Base-by-base conservation (phyloP, 2,888 invertebrate species). In the Chaetoderma sp. region DNA sequence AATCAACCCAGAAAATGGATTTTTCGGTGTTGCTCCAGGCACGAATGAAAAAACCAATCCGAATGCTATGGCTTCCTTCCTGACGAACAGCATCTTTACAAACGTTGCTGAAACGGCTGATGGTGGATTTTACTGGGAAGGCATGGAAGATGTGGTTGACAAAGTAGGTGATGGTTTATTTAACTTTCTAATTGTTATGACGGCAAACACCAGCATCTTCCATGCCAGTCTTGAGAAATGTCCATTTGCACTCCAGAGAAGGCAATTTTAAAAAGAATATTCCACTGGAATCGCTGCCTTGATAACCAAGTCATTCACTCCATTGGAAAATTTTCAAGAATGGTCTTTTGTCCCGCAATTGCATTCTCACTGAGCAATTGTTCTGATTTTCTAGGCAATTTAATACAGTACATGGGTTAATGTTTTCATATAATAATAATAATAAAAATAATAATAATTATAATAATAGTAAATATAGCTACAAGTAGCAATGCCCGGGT, bases 101-200 rank as follows among this genome's bases (percentile, higher is more conserved):
- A 99, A 99, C 86, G 98, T 98, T 2, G 99, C 96, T 0, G 92
- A 93, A 78, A 98, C 98, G 0, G 91, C 91, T 54, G 97, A 98
- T 78, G 98, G 99, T 0, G 96, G 96, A 0, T 95, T 96, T 13
- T 99, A 91, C 89, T 99, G 99, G 99, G 98, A 99, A 87, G 99
- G 98, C 25, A 91, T 99, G 91, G 95, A 95, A 82, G 92, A 93
- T 63, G 91, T 93, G 71, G 75, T 85, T 28, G 74, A 76, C 39
- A 62, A 70, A 61, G 75, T 74, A n/a, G 56, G 32, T 8, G 6
- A 18, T 4, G 6, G 3, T 2, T 4, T 2, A 21, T 5, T 4
- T n/a, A n/a, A 42, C 42, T 18, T 42, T 2, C 39, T 5, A 2
- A 21, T 42, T 18, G 4, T 18, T 42, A 42, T 42, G 21, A 4